Evolutionary conservation across 2,888 invertebrate species (phyloP).

Genomic region (Athalia cordata): DNA sequence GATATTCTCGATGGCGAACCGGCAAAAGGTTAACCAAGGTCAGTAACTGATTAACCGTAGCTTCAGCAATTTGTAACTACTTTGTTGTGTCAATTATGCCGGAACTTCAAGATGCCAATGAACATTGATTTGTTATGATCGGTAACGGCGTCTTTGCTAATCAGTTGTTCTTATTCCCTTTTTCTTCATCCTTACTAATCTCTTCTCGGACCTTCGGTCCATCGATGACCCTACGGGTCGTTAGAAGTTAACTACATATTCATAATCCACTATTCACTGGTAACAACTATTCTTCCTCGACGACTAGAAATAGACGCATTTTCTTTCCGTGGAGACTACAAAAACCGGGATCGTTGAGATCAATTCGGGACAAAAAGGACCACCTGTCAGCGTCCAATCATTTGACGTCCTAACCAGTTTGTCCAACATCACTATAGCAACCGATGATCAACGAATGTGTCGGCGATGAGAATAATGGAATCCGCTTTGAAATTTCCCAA

Average conservation of each 20-base stretch:
- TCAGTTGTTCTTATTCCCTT: background rate
- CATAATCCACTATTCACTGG: background rate
- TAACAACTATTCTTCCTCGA: background rate
- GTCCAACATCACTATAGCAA: no score
- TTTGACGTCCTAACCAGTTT: no score
- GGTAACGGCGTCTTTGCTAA: background rate
- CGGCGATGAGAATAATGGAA: no score
- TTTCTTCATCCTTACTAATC: background rate
- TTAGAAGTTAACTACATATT: no score
- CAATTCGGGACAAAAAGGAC: no score
- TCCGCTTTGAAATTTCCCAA: no score
- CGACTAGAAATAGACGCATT: no score
- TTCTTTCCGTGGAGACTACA: no score
- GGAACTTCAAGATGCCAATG: background rate
- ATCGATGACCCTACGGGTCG: no score
- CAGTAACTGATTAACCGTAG: background rate
- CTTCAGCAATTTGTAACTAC: slow-evolving; percentile 13
- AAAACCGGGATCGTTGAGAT: no score
- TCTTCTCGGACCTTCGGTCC: background rate
- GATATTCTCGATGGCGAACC: background rate
- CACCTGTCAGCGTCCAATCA: no score
- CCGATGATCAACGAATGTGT: no score
- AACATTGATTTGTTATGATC: slow-evolving; percentile 19
- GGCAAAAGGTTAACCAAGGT: slow-evolving; percentile 35
- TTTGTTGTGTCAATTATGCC: slow-evolving; percentile 35